Conservation (phyloP, 2,888 invertebrate species). For the Drosophila melanosoma region DNA sequence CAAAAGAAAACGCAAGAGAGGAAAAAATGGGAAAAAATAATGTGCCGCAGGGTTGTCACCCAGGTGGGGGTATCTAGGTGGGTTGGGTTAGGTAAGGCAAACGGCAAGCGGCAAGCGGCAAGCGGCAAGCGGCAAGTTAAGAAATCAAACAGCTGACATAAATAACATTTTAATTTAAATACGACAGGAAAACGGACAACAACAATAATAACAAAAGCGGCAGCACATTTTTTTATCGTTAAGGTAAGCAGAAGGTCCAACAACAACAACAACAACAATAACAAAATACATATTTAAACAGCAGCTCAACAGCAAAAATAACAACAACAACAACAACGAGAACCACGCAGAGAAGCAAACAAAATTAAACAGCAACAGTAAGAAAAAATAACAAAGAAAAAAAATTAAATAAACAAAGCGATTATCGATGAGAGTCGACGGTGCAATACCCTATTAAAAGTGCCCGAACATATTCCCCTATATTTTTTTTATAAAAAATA, state of each 20-base stretch:
- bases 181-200: slow-evolving; percentile 70
- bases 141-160: slow-evolving; percentile 80
- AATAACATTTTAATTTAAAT: slow-evolving; percentile 80
- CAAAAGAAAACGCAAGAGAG: slow-evolving; percentile 49
- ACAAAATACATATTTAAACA: slow-evolving; percentile 75
- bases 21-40: slow-evolving; percentile 39
- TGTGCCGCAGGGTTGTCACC: slow-evolving; percentile 49
- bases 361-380: slow-evolving; percentile 69
- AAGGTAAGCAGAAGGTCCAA: slow-evolving; percentile 73
- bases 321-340: neutral
- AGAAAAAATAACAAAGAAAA: slow-evolving; percentile 20
- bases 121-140: slow-evolving; percentile 62
- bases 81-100: slow-evolving; percentile 21
- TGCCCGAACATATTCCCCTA: neutral
- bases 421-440: neutral
- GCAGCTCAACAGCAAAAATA: slow-evolving; percentile 45
- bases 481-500: too few relatives aligned
- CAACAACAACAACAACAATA: slow-evolving; percentile 41
- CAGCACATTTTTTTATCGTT: slow-evolving; percentile 71
- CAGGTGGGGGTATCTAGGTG: slow-evolving; percentile 12
- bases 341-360: slow-evolving; percentile 63
- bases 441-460: slow-evolving; percentile 15
- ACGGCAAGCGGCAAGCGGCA: slow-evolving; percentile 49
- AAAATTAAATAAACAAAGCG: slow-evolving; percentile 24
- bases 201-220: slow-evolving; percentile 47